Conservation (phyloP, 2,113 vertebrate species). For the Crypturellus undulatus region DNA sequence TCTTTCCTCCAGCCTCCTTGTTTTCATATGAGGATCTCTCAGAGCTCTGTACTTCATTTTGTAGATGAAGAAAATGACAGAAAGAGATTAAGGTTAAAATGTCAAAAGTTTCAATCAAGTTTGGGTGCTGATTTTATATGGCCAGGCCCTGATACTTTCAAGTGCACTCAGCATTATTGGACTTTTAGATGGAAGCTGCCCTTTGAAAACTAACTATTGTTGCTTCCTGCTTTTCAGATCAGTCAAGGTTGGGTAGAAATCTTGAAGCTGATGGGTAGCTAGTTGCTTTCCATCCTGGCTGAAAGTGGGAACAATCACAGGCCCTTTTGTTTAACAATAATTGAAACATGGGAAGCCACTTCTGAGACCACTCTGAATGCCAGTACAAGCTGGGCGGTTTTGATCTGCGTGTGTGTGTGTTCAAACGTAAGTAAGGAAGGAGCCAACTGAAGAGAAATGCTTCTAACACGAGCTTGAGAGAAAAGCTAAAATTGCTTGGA, state of each 20-base stretch:
- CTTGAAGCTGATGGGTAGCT: constrained; percentile 19
- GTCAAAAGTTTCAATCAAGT: constrained; percentile 56
- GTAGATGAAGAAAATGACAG: background rate
- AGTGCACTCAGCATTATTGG: constrained; percentile 59
- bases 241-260: constrained; percentile 29
- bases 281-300: constrained; percentile 21
- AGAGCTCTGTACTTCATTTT: constrained; percentile 14
- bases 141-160: constrained; percentile 26
- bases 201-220: constrained; percentile 55
- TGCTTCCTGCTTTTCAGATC: constrained; percentile 41
- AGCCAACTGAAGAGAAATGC: background rate
- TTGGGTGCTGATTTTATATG: constrained; percentile 38
- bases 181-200: constrained; percentile 36
- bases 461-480: background rate
- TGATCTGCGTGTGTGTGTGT: background rate
- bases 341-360: constrained; percentile 28
- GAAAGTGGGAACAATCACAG: constrained; percentile 13
- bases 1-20: background rate
- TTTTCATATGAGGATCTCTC: constrained; percentile 8
- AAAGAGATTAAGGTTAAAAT: constrained; percentile 61
- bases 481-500: background rate
- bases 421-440: constrained; percentile 3
- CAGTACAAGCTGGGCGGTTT: background rate
- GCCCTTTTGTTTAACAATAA: constrained; percentile 46
- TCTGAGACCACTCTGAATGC: constrained; percentile 12